phyloP scores from a whole-genome alignment of 2,797 vertebrate genomes.

The Ctenosaura bakeri region DNA sequence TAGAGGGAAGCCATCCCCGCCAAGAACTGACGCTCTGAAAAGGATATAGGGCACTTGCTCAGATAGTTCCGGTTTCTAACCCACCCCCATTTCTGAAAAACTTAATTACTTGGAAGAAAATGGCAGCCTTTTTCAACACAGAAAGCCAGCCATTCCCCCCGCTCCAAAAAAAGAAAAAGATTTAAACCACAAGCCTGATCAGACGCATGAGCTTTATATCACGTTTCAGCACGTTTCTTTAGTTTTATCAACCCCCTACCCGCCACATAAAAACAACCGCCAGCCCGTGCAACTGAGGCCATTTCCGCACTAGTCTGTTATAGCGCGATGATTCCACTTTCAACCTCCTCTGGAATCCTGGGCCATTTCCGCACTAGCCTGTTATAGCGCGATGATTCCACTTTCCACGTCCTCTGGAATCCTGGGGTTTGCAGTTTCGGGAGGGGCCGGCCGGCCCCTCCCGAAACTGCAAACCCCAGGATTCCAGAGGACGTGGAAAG shows the following conservation, averaged over 20 bases:
- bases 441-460: too few relatives aligned
- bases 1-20: conserved; percentile 33
- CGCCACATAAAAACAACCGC: too few relatives aligned
- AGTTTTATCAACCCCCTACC: neutral
- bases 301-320: too few relatives aligned
- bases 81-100: neutral
- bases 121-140: conserved; percentile 24
- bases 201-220: neutral
- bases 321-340: too few relatives aligned
- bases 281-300: too few relatives aligned
- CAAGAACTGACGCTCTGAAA: conserved; percentile 50
- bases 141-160: neutral
- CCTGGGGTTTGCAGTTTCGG: too few relatives aligned
- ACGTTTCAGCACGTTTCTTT: conserved; percentile 29
- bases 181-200: neutral
- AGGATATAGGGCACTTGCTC: conserved; percentile 33
- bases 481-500: too few relatives aligned
- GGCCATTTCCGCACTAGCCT: too few relatives aligned
- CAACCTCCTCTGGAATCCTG: too few relatives aligned
- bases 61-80: conserved; percentile 47
- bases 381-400: too few relatives aligned
- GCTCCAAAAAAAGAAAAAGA: neutral
- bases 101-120: conserved; percentile 44
- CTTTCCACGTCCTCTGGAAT: too few relatives aligned
- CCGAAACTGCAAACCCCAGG: too few relatives aligned